Base-by-base conservation (phyloP, 1,140 invertebrate species). In the Gerris buenoi region DNA sequence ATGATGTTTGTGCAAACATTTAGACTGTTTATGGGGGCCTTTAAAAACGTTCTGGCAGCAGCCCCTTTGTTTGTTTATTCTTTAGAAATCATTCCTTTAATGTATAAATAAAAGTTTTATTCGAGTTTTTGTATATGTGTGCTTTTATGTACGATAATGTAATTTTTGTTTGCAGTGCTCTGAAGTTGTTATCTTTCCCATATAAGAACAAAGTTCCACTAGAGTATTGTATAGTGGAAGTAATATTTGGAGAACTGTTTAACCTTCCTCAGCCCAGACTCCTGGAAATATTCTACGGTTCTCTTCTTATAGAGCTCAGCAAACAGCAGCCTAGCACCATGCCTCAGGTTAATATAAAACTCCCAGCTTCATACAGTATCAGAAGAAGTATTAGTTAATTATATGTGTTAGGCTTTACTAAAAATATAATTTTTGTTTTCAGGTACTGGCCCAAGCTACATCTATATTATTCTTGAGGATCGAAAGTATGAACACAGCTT, bases 181-280 rank as follows among this genome's bases (percentile, higher is more conserved):
- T 88, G 2, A 87, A 93, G 72, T 76, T 98, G n/a, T 77, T 98
- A 2, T 91, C 89, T 73, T 97, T 96, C 75, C 89, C 91, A 2
- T 91, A 94, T 70, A 95, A 94, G 80, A 84, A 88, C 3, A 95
- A 96, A 79, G 91, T 99, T 70, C 97, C 97, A 0, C 76, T 99
- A 15, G 95, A 98, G 75, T 98, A 99, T 78, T 95, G 97, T 78
- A 97, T 99, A 70, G 91, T 98, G 1, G 96, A 99, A 82, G 90
- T 96, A 1, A 89, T 98, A 72, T 94, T 98, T 81, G 88, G 87
- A 1, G 92, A 98, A 80, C 75, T 99, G 33, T 98, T 99, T 73
- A 87, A 90, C 73, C 82, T 99, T 74, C 97, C 97, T 0, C 83
- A 86, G 5, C 87, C 90, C 2, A 82, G 90, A 66, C 91, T 92